These are phyloP conservation scores for Andrena praecox DNA, from an alignment of 2,888 invertebrate species.

Conservation along the genomic window DNA sequence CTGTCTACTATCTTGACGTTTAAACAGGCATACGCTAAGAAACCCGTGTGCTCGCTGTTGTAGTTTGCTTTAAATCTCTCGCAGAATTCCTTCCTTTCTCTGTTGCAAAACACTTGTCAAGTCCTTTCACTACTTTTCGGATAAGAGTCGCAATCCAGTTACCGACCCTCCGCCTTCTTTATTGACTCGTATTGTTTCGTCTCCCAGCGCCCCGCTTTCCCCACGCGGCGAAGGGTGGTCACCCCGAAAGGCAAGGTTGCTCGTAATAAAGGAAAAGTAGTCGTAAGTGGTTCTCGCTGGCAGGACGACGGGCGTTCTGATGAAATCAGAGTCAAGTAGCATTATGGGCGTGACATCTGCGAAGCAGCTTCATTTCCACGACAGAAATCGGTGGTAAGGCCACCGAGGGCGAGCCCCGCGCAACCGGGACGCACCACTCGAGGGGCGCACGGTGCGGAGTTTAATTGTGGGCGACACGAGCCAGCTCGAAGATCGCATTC, in stretches of 20 bases:
- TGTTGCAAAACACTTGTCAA: no score
- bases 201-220: not conserved
- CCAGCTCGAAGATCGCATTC: constrained; percentile 73
- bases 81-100: no score
- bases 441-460: constrained; percentile 66
- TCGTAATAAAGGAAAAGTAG: constrained; percentile 46
- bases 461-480: constrained; percentile 63
- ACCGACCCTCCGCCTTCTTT: not conserved
- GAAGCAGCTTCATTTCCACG: constrained; percentile 64
- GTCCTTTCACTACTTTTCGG: no score
- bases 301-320: constrained; percentile 38
- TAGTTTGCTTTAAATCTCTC: not conserved
- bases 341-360: constrained; percentile 57
- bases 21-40: not conserved
- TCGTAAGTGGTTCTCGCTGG: constrained; percentile 56
- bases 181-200: not conserved
- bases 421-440: constrained; percentile 65
- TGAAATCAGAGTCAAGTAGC: constrained; percentile 66
- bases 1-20: constrained; percentile 1
- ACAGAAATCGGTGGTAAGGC: constrained; percentile 63
- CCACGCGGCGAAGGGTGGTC: not conserved
- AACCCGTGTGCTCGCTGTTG: not conserved
- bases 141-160: constrained; percentile 4
- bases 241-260: constrained; percentile 14
- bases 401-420: constrained; percentile 43